A percentile compares a stretch with the other conserved stretches of the same genome.
Conservation (phyloP, 2,113 vertebrate genomes). For the Sula dactylatra region DNA sequence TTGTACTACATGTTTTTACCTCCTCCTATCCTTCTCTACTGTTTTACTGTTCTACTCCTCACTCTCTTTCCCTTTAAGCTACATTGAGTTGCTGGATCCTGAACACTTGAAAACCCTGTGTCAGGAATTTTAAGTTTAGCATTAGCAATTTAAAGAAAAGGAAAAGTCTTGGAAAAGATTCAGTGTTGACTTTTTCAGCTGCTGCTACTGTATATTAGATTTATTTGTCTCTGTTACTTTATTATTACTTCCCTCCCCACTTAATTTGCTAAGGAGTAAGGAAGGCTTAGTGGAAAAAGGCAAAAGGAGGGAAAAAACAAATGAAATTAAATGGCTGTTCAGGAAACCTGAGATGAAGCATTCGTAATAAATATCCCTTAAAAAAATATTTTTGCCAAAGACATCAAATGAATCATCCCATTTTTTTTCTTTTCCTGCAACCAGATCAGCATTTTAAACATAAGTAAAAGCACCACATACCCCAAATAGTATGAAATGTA, state of each 20-base stretch:
- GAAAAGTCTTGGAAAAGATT: neutral
- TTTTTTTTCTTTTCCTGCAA: neutral
- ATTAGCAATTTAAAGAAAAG: neutral
- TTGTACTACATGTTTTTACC: neutral
- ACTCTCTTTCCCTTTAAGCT: neutral
- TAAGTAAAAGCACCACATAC: neutral
- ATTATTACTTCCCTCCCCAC: neutral
- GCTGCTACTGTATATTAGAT: neutral
- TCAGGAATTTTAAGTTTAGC: neutral
- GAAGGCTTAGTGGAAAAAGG: neutral
- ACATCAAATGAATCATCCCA: neutral
- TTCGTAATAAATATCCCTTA: neutral
- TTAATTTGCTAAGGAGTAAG: neutral
- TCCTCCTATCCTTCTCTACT: neutral
- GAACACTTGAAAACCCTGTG: neutral
- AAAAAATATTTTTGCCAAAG: neutral
- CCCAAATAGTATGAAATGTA: neutral
- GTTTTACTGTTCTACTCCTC: neutral
- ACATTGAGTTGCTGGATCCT: neutral
- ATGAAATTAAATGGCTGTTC: neutral
- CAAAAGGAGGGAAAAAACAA: neutral
- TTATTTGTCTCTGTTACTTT: conserved; percentile 2
- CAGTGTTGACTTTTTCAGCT: neutral
- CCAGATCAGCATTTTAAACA: neutral
- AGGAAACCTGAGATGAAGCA: neutral